These are phyloP conservation scores for Selenia dentaria DNA, from an alignment of 2,888 invertebrate species.

Conservation along the genomic window DNA sequence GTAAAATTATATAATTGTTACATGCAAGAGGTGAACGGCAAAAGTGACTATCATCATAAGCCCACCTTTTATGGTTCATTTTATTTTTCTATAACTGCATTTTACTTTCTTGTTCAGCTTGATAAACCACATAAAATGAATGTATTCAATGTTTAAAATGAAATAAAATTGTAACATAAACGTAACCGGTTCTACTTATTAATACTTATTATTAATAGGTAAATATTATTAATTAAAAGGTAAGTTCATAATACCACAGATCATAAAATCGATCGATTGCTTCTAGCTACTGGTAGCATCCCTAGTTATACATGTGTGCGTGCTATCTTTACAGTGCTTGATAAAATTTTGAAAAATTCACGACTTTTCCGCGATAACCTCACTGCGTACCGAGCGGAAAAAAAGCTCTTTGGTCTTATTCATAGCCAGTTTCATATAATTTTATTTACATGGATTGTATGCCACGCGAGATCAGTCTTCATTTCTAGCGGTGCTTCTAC, in stretches of 20 bases:
- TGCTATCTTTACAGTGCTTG: conserved; percentile 64
- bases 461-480: too few relatives aligned
- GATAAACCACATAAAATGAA: not conserved
- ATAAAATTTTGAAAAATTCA: conserved; percentile 85
- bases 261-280: conserved; percentile 44
- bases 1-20: too few relatives aligned
- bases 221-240: too few relatives aligned
- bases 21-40: too few relatives aligned
- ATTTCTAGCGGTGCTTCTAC: too few relatives aligned
- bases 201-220: not conserved
- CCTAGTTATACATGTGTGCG: conserved; percentile 59
- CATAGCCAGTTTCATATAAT: conserved; percentile 48
- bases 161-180: not conserved
- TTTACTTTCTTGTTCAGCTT: too few relatives aligned
- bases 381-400: conserved; percentile 62
- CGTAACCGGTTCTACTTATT: not conserved
- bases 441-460: too few relatives aligned
- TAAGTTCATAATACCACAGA: conserved; percentile 1
- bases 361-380: conserved; percentile 84
- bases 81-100: too few relatives aligned
- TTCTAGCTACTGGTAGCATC: conserved; percentile 44
- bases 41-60: too few relatives aligned
- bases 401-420: conserved; percentile 67
- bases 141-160: not conserved
- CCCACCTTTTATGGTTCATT: too few relatives aligned